These are phyloP conservation scores for Gambelia wislizenii DNA, from an alignment of 2,797 vertebrate genomes.

Conservation along the genomic window DNA sequence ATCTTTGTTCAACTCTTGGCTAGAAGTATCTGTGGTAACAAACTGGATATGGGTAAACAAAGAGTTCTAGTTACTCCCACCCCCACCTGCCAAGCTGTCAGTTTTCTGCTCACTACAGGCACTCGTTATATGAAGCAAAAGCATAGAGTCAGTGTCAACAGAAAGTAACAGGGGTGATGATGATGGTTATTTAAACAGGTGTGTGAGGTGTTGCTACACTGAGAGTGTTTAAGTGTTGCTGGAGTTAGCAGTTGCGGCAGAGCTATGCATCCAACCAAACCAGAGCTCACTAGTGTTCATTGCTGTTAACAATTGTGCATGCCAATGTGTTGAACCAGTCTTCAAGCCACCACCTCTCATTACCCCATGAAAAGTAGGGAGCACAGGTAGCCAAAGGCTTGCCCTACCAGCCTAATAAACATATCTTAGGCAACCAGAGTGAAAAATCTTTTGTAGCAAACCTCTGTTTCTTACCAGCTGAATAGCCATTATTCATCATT, in stretches of 20 bases:
- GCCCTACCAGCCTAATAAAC: not conserved
- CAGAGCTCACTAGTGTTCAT: constrained; percentile 66
- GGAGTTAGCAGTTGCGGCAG: constrained; percentile 75
- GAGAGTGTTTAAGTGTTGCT: constrained; percentile 50
- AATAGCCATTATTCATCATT: constrained; percentile 37
- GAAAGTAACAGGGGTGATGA: constrained; percentile 73
- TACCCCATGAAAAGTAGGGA: accelerated
- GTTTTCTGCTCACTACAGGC: constrained; percentile 78
- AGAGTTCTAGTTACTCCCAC: constrained; percentile 62
- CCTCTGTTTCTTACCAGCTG: not conserved
- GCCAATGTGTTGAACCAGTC: constrained; percentile 43
- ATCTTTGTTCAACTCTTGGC: constrained; percentile 64
- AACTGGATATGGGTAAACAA: constrained; percentile 70
- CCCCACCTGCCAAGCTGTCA: constrained; percentile 72
- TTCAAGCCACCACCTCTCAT: not conserved
- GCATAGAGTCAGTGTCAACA: constrained; percentile 75
- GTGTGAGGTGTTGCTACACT: constrained; percentile 74
- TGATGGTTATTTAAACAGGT: constrained; percentile 83
- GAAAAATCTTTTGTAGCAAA: constrained; percentile 12
- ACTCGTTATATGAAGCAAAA: constrained; percentile 81
- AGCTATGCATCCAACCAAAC: constrained; percentile 74
- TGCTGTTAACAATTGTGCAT: constrained; percentile 63
- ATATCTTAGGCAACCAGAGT: not conserved
- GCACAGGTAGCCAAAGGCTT: not conserved
- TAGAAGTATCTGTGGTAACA: constrained; percentile 70